phyloP scores from a whole-genome alignment of 2,888 invertebrate genomes.

The Bibio marci region DNA sequence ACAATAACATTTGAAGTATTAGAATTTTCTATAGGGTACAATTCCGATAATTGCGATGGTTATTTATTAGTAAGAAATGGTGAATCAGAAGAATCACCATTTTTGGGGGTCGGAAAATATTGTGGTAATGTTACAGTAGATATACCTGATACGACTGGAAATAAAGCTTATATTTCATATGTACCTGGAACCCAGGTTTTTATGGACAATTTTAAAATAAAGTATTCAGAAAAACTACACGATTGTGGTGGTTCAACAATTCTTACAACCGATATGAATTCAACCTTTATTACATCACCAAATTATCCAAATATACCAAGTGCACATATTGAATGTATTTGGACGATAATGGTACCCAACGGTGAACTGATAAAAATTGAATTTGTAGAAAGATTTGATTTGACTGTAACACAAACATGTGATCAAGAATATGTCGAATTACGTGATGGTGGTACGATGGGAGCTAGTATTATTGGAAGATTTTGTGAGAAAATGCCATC shows the following conservation, averaged over 20 bases:
- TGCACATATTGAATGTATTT: slow-evolving; percentile 66
- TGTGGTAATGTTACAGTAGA: slow-evolving; percentile 37
- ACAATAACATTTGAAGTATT: slow-evolving; percentile 47
- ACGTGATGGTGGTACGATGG: slow-evolving; percentile 60
- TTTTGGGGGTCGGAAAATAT: slow-evolving; percentile 54
- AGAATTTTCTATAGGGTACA: slow-evolving; percentile 38
- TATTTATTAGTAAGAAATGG: slow-evolving; percentile 49
- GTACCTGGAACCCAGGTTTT: slow-evolving; percentile 17
- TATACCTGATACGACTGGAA: slow-evolving; percentile 42
- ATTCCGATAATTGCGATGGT: slow-evolving; percentile 24
- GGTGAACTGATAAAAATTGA: slow-evolving; percentile 60
- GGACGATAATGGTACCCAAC: slow-evolving; percentile 55
- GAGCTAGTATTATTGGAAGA: slow-evolving; percentile 45
- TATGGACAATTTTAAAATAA: slow-evolving; percentile 28
- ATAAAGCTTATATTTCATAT: slow-evolving; percentile 37
- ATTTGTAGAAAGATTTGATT: slow-evolving; percentile 58
- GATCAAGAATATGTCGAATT: slow-evolving; percentile 48
- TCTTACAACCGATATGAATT: slow-evolving; percentile 32
- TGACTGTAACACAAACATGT: slow-evolving; percentile 31
- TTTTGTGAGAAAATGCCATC: slow-evolving; percentile 45
- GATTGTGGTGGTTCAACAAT: slow-evolving; percentile 51
- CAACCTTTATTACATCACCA: slow-evolving; percentile 54
- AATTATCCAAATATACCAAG: slow-evolving; percentile 66
- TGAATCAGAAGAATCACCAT: slow-evolving; percentile 46
- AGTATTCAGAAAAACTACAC: slow-evolving; percentile 41